phyloP scores from a whole-genome alignment of 2,113 vertebrate species.

The Mus musculus region DNA sequence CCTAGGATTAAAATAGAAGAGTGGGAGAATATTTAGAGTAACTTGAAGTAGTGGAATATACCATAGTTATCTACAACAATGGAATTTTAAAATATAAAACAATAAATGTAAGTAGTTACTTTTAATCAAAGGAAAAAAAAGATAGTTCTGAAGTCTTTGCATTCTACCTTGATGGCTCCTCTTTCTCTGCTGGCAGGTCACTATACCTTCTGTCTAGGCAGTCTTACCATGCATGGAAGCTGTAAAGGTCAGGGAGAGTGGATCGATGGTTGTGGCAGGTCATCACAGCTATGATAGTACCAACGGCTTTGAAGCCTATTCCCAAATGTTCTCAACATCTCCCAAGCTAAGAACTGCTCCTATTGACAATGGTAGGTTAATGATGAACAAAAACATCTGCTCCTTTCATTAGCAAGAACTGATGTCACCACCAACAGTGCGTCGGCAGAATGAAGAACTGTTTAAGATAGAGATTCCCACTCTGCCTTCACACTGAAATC shows the following conservation, averaged over 20 bases:
- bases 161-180: background rate
- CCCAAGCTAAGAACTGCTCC: background rate
- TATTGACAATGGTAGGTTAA: background rate
- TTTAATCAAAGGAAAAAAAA: background rate
- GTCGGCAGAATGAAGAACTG: background rate
- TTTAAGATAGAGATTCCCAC: background rate
- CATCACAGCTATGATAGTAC: background rate
- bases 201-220: background rate
- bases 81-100: background rate
- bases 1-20: background rate
- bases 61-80: background rate
- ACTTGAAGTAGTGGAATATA: background rate
- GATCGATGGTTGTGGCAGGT: background rate
- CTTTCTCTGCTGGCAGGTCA: background rate
- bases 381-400: background rate
- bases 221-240: background rate
- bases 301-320: background rate
- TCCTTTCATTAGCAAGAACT: background rate
- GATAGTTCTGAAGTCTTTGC: background rate
- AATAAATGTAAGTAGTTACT: background rate
- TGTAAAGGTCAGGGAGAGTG: background rate
- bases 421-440: background rate
- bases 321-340: background rate
- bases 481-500: background rate
- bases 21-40: background rate